These are phyloP conservation scores for Macrotis lagotis DNA, from an alignment of 2,113 vertebrate genomes.

Conservation along the genomic window DNA sequence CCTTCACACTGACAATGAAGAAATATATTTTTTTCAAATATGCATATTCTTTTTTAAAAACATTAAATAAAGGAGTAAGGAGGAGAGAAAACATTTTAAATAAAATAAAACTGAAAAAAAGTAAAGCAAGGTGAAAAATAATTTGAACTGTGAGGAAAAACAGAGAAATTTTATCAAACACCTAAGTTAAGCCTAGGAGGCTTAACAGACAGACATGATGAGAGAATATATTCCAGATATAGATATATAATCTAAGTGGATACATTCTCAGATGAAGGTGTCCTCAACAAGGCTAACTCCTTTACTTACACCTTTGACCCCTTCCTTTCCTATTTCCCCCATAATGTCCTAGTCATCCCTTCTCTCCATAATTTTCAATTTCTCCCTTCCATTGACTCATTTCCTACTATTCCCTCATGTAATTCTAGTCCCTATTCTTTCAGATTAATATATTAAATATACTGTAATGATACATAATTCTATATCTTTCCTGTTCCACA, in stretches of 20 bases:
- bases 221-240: background rate
- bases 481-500: background rate
- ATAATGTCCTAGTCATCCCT: background rate
- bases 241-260: background rate
- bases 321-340: background rate
- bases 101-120: background rate
- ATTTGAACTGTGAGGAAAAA: background rate
- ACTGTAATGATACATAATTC: background rate
- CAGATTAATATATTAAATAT: background rate
- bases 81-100: background rate
- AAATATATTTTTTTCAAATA: background rate
- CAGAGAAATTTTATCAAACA: background rate
- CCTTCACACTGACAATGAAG: background rate
- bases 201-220: background rate
- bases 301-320: too few relatives aligned
- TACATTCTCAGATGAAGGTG: background rate
- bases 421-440: background rate
- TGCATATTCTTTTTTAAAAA: background rate
- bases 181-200: background rate
- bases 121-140: background rate
- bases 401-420: background rate
- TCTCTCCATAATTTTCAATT: too few relatives aligned
- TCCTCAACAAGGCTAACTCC: background rate
- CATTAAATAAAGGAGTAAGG: background rate
- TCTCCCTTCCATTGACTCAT: too few relatives aligned